phyloP scores from a whole-genome alignment of 1,140 invertebrate species.

The Gerris buenoi region DNA sequence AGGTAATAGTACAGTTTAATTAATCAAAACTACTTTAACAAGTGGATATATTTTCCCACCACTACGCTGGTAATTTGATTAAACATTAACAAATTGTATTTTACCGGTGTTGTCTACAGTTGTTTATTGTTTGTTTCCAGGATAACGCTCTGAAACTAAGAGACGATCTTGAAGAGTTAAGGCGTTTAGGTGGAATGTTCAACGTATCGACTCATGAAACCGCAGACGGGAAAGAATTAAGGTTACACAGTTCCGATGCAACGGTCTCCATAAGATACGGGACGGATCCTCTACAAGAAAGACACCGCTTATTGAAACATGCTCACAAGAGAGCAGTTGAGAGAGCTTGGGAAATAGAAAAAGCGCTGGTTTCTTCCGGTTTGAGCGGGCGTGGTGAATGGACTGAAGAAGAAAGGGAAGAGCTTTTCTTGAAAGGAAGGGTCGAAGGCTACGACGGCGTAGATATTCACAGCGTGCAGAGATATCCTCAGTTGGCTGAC shows the following conservation, averaged over 20 bases:
- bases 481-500: constrained; percentile 81
- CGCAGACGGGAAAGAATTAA: constrained; percentile 59
- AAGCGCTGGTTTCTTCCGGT: constrained; percentile 69
- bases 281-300: constrained; percentile 67
- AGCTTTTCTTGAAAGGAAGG: constrained; percentile 66
- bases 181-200: constrained; percentile 72
- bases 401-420: constrained; percentile 82
- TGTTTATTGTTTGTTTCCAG: constrained; percentile 20
- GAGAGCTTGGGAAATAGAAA: constrained; percentile 81
- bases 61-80: too few species aligned
- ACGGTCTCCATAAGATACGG: constrained; percentile 76
- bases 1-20: too few species aligned
- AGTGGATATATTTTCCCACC: too few species aligned
- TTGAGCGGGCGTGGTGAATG: constrained; percentile 53
- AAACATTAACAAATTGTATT: too few species aligned
- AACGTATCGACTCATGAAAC: constrained; percentile 86
- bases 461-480: constrained; percentile 76
- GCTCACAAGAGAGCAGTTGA: constrained; percentile 80
- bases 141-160: constrained; percentile 70
- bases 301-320: constrained; percentile 72
- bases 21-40: too few species aligned
- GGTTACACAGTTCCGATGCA: constrained; percentile 71
- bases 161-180: constrained; percentile 76
- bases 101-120: too few species aligned
- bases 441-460: constrained; percentile 79